phyloP scores from a whole-genome alignment of 2,113 vertebrate species.

The Phainopepla nitens region DNA sequence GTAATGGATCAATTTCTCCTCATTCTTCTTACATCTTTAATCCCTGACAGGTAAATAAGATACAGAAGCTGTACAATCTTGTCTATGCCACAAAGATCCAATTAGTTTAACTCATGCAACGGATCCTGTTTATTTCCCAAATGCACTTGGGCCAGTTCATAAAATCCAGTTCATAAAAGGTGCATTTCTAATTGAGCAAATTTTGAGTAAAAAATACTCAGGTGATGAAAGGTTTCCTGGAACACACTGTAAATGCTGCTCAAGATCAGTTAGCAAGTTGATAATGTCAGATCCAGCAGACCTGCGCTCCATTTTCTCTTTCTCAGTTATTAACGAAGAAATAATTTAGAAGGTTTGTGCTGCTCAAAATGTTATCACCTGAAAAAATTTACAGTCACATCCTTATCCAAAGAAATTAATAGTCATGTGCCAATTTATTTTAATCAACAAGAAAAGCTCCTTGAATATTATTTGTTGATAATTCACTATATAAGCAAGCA shows the following conservation, averaged over 20 bases:
- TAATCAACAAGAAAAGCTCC: not conserved
- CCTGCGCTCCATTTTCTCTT: not conserved
- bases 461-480: not conserved
- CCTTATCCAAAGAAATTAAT: not conserved
- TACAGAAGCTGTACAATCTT: not conserved
- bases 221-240: not conserved
- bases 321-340: not conserved
- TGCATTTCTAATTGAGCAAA: not conserved
- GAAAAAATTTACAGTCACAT: not conserved
- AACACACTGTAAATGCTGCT: not conserved
- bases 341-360: not conserved
- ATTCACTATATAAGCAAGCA: not conserved
- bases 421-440: not conserved
- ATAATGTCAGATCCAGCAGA: not conserved
- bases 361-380: not conserved
- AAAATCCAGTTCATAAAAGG: not conserved
- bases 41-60: not conserved
- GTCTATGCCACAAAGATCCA: not conserved
- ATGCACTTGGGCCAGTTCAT: not conserved
- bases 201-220: not conserved
- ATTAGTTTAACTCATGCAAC: not conserved
- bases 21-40: not conserved
- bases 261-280: not conserved
- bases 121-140: not conserved
- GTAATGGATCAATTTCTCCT: not conserved